phyloP scores from a whole-genome alignment of 2,113 vertebrate genomes.

The Siniperca chuatsi region DNA sequence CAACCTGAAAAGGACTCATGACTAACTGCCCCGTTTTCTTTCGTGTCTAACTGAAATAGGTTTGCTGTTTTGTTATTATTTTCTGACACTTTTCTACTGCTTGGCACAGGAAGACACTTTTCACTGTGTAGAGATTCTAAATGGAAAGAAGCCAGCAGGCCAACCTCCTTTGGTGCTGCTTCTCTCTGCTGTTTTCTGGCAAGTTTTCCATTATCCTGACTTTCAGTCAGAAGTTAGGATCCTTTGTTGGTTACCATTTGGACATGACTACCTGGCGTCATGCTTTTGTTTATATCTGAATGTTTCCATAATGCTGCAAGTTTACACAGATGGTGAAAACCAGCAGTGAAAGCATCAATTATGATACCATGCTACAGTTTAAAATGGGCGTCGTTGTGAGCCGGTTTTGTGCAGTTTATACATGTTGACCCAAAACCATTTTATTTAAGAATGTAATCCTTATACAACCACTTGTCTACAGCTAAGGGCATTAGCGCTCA shows the following conservation, averaged over 20 bases:
- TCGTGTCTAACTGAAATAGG: background rate
- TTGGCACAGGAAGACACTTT: background rate
- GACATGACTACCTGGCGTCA: background rate
- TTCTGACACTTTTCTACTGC: background rate
- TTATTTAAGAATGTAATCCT: slow-evolving; percentile 25
- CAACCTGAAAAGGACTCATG: background rate
- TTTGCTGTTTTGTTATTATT: background rate
- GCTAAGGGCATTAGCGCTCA: slow-evolving; percentile 23
- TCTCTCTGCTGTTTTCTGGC: background rate
- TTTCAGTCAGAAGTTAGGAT: background rate
- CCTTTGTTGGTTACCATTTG: background rate
- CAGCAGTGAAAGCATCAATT: slow-evolving; percentile 16
- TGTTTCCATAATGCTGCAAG: slow-evolving; percentile 13
- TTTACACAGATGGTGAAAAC: slow-evolving; percentile 30
- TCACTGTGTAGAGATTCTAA: background rate
- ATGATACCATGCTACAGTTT: background rate
- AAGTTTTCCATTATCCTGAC: background rate
- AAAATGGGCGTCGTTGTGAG: background rate
- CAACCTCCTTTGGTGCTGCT: background rate
- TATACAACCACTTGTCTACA: slow-evolving; percentile 5
- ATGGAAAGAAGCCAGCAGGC: background rate
- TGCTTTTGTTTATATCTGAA: slow-evolving; percentile 20
- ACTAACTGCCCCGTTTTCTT: background rate
- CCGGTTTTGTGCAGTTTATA: slow-evolving; percentile 13
- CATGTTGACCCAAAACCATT: slow-evolving; percentile 12